Conservation (phyloP, 35 echinoderm and acorn worm species). For the Chiridota heheva region DNA sequence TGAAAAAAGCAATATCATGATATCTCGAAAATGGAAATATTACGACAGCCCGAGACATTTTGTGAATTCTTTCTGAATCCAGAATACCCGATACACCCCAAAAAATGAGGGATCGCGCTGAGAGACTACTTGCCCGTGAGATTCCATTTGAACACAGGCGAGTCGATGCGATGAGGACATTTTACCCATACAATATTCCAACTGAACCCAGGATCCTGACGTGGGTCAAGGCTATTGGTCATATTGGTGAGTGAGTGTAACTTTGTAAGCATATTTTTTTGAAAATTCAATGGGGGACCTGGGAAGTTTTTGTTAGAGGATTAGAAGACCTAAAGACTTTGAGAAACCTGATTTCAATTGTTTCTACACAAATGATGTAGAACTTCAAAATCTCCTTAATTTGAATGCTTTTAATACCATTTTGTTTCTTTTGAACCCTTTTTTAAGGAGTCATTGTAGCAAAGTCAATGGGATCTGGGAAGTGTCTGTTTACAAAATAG, state of each 20-base stretch:
- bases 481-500: too few relatives aligned
- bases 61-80: not conserved
- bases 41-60: not conserved
- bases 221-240: conserved; percentile 74
- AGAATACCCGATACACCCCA: conserved; percentile 59
- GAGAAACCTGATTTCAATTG: too few relatives aligned
- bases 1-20: too few relatives aligned
- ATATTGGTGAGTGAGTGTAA: conserved; percentile 61
- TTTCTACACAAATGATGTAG: too few relatives aligned
- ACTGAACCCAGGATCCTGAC: conserved; percentile 45
- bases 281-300: not conserved
- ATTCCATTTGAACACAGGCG: conserved; percentile 63
- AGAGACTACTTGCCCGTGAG: conserved; percentile 47
- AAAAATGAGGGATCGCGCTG: conserved; percentile 30
- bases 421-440: too few relatives aligned
- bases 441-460: too few relatives aligned
- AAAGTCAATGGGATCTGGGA: too few relatives aligned
- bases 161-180: conserved; percentile 32
- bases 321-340: too few relatives aligned
- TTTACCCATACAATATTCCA: conserved; percentile 9
- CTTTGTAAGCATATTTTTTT: not conserved
- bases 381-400: too few relatives aligned
- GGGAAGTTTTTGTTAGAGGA: too few relatives aligned
- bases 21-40: too few relatives aligned
- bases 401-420: too few relatives aligned